Evolutionary conservation across 2,113 vertebrate genomes (phyloP), one percentile per base, ranked within the genome.

Genomic region (Amazona guildingii): DNA sequence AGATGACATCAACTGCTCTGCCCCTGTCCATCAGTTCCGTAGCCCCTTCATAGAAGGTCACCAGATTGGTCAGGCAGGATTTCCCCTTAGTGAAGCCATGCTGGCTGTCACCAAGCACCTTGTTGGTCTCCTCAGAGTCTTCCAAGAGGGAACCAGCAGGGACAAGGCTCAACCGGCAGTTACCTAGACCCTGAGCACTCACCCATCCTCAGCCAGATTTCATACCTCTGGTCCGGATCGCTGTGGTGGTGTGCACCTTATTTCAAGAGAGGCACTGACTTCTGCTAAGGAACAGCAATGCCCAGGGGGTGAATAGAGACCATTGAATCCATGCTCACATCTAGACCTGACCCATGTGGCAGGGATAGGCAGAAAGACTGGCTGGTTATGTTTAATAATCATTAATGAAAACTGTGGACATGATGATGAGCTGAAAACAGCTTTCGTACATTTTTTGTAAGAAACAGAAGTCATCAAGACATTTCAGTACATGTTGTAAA

Each of bases 141-240:
- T 86, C 49, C 70, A 79, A 86, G 72, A 70, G 25, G 9, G 55
- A 86, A 44, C 12, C 11, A 69, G 37, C 39, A 74, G 31, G 27
- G 31, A 49, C 0, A 0, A 25, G 10, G 13, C 28, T 81, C 39
- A 82, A 5, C 11, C 23, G 37, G 21, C 52, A 68, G 51, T 37
- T 10, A 12, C 29, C 29, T 46, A 19, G 25, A 81, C 28, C 25
- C 3, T 0, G 2, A n/a, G 20, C 43, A 74, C 8, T 3, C 31
- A 91, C 28, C 39, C 39, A 21, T 35, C 20, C 66, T 29, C 35
- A 83, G 17, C 11, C 54, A 48, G 25, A 13, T 31, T n/a, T 79
- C n/a, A 12, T 49, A 18, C 13, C 29, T 73, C 37, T 91, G 41
- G 14, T 37, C 29, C 55, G 85, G 51, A 15, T 19, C 7, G 3